phyloP scores from a whole-genome alignment of 2,888 invertebrate species.

The Drosophila macrospina region DNA sequence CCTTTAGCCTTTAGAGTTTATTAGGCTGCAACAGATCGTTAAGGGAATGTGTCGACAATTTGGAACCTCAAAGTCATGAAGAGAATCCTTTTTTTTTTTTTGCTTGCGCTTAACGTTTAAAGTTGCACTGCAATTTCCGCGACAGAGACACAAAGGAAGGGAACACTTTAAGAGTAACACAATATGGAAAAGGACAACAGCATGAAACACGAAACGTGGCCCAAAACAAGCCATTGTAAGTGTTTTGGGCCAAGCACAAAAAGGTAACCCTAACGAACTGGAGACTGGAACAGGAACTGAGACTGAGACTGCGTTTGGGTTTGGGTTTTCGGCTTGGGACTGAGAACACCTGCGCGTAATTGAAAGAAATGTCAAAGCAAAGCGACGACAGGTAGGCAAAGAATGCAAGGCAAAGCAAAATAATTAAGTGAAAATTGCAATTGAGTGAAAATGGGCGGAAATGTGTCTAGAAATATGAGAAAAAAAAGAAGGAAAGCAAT shows the following conservation, averaged over 20 bases:
- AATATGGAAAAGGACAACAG: conserved; percentile 62
- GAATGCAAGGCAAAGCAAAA: conserved; percentile 23
- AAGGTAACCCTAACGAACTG: neutral
- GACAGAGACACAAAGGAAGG: conserved; percentile 9
- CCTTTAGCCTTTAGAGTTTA: too few species aligned
- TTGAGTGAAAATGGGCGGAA: conserved; percentile 13
- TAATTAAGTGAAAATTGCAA: conserved; percentile 59
- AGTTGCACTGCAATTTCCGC: conserved; percentile 57
- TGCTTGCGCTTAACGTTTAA: conserved; percentile 12
- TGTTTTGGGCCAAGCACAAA: conserved; percentile 4
- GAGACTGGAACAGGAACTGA: conserved; percentile 1
- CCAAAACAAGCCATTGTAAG: conserved; percentile 44
- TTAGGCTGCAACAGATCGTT: neutral
- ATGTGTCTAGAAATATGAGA: neutral
- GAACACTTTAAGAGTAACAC: conserved; percentile 52
- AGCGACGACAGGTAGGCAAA: conserved; percentile 52
- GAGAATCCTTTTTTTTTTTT: neutral
- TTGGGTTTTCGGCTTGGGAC: too few species aligned
- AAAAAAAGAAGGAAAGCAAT: too few species aligned
- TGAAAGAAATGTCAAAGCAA: conserved; percentile 77
- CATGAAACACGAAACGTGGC: conserved; percentile 62
- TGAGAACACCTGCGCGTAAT: conserved; percentile 69
- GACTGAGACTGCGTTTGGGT: conserved; percentile 6
- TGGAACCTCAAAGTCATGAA: neutral
- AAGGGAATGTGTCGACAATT: neutral